These are phyloP conservation scores for Erinaceus europaeus DNA, from an alignment of 2,113 vertebrate species.

Conservation along the genomic window DNA sequence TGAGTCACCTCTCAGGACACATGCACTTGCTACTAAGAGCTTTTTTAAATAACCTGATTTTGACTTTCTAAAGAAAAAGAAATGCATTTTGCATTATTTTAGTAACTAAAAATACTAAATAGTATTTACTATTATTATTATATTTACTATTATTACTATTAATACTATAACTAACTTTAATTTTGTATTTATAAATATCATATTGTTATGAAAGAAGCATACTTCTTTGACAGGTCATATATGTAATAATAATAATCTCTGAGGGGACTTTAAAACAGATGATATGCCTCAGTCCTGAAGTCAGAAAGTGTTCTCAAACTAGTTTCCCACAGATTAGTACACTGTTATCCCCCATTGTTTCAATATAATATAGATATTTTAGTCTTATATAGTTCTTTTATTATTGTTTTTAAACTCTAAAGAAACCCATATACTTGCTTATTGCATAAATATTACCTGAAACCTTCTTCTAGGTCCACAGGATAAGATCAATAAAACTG, in stretches of 20 bases:
- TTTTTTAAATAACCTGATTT: too few species aligned
- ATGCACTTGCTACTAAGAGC: too few species aligned
- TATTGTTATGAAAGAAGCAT: neutral
- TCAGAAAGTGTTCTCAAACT: too few species aligned
- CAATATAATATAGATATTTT: neutral
- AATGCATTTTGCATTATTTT: slow-evolving; percentile 31
- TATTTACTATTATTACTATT: too few species aligned
- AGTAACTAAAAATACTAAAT: neutral
- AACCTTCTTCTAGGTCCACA: neutral
- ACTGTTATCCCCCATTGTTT: too few species aligned
- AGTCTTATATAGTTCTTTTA: neutral
- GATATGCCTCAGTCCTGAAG: neutral
- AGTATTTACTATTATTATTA: too few species aligned
- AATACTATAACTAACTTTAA: neutral
- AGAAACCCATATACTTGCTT: neutral
- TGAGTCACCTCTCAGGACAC: too few species aligned
- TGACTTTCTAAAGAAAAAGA: neutral
- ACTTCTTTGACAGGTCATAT: neutral
- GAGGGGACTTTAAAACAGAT: neutral
- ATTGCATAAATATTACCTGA: neutral
- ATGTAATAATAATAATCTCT: neutral
- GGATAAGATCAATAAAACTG: neutral
- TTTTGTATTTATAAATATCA: neutral
- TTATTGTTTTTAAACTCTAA: neutral
- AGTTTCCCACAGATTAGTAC: too few species aligned